Evolutionary conservation across 2,888 invertebrate genomes (phyloP).

Genomic region (Microctonus hyperodae): DNA sequence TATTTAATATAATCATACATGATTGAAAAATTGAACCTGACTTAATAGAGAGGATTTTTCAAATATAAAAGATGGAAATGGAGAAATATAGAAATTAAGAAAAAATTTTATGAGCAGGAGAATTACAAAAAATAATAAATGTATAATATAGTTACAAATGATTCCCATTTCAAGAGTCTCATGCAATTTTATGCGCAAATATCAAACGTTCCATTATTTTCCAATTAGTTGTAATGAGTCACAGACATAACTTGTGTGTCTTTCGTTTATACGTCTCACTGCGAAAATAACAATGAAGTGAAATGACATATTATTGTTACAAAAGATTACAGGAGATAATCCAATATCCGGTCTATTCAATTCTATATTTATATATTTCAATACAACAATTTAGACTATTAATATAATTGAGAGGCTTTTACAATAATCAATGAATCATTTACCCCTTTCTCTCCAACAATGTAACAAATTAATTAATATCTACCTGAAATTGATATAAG

Average conservation of each 20-base stretch:
- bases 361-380: not conserved
- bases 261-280: slow-evolving; percentile 6
- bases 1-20: not conserved
- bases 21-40: not conserved
- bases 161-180: slow-evolving; percentile 36
- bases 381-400: not conserved
- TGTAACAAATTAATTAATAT: not conserved
- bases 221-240: slow-evolving; percentile 57
- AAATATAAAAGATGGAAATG: not conserved
- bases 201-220: slow-evolving; percentile 54
- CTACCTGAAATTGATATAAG: not conserved
- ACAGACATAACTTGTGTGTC: not conserved
- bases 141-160: slow-evolving; percentile 17
- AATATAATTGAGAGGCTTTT: not conserved
- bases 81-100: no score
- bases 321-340: not conserved
- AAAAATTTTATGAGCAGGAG: no score
- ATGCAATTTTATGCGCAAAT: slow-evolving; percentile 50
- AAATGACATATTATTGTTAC: not conserved
- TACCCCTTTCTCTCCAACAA: not conserved
- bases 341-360: not conserved
- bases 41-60: no score
- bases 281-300: not conserved
- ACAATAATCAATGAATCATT: not conserved
- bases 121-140: not conserved